Percentiles rank a stretch among this genome's conserved stretches.
Conservation (phyloP, 2,888 invertebrate species). For the Archaeoteleia sp. region DNA sequence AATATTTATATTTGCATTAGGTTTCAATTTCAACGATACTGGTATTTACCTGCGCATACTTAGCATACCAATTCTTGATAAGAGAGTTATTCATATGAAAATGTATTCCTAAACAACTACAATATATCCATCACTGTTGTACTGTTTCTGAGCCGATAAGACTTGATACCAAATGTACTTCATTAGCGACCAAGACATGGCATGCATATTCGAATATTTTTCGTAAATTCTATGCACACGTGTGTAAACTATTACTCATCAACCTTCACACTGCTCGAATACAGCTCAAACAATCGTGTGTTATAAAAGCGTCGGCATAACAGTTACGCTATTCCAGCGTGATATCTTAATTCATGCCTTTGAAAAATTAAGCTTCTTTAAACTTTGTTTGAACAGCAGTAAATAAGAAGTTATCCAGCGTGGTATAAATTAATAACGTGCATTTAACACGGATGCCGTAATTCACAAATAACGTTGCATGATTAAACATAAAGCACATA, state of each 20-base stretch:
- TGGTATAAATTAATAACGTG: too few relatives aligned
- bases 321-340: too few relatives aligned
- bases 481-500: too few relatives aligned
- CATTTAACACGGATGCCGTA: too few relatives aligned
- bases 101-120: constrained; percentile 38
- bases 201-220: constrained; percentile 25
- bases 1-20: constrained; percentile 45
- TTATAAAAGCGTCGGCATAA: too few relatives aligned
- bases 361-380: too few relatives aligned
- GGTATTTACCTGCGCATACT: constrained; percentile 47
- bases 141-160: constrained; percentile 41
- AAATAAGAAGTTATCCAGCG: too few relatives aligned
- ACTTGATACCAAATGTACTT: constrained; percentile 2
- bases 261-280: too few relatives aligned
- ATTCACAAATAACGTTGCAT: too few relatives aligned
- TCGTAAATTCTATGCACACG: constrained; percentile 9
- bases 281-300: too few relatives aligned
- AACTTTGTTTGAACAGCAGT: too few relatives aligned
- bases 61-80: constrained; percentile 45
- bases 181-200: constrained; percentile 16
- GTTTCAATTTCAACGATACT: constrained; percentile 35
- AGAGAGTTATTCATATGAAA: constrained; percentile 45
- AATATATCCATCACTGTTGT: constrained; percentile 35
- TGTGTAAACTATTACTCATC: constrained; percentile 28
- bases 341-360: too few relatives aligned